Conservation (phyloP, 2,888 invertebrate species). For the Metopia argyrocephala region DNA sequence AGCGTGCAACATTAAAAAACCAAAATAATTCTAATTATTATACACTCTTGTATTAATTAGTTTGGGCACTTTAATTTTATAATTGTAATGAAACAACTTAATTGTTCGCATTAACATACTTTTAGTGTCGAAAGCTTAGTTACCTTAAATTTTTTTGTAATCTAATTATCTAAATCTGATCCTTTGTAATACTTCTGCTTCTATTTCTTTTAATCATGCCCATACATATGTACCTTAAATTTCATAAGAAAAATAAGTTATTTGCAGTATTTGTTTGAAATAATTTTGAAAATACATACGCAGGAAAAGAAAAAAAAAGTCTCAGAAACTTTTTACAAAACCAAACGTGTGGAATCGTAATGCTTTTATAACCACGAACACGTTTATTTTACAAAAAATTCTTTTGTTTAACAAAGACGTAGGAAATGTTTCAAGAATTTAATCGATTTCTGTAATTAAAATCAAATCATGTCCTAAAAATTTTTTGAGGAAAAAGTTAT, state of each 20-base stretch:
- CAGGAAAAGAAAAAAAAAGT: background rate
- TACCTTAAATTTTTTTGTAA: too few species aligned
- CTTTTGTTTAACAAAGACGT: conserved; percentile 11
- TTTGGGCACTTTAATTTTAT: too few species aligned
- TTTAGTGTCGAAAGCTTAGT: too few species aligned
- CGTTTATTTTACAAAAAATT: background rate
- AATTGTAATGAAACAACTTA: too few species aligned
- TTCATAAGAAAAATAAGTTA: conserved; percentile 6
- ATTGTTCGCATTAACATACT: too few species aligned
- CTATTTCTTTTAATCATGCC: background rate
- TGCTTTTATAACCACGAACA: background rate
- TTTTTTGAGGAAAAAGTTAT: conserved; percentile 13
- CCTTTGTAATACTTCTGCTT: too few species aligned
- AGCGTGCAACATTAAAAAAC: too few species aligned
- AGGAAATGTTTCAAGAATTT: conserved; percentile 1
- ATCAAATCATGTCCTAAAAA: conserved; percentile 13
- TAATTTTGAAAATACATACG: background rate
- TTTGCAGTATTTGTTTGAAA: background rate
- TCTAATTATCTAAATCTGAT: too few species aligned
- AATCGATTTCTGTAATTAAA: conserved; percentile 29
- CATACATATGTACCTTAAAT: background rate
- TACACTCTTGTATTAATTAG: too few species aligned
- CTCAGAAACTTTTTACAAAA: background rate
- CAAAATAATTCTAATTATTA: too few species aligned
- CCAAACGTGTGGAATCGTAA: conserved; percentile 2